Percentiles rank a stretch among this genome's conserved stretches.
These are phyloP conservation scores for Gymnoscopelus braueri DNA, from an alignment of 2,797 vertebrate genomes.

Conservation along the genomic window DNA sequence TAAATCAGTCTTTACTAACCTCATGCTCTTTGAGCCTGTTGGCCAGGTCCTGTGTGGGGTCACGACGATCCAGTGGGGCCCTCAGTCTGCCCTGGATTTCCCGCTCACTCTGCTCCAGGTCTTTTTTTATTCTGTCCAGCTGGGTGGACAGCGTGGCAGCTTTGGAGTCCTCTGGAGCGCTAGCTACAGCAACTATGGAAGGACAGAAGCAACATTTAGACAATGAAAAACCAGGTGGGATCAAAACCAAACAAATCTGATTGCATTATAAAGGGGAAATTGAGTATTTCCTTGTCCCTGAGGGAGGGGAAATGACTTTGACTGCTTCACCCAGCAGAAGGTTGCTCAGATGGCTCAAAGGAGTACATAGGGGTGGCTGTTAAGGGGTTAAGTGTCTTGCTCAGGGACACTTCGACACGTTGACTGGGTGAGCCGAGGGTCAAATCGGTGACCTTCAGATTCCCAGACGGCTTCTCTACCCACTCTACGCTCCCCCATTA, in stretches of 20 bases:
- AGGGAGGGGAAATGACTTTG: too few relatives aligned
- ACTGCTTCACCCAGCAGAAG: too few relatives aligned
- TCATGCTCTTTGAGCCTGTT: constrained; percentile 84
- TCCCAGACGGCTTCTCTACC: too few relatives aligned
- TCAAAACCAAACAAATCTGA: not conserved
- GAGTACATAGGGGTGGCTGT: too few relatives aligned
- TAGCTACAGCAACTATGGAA: constrained; percentile 55
- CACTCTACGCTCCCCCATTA: too few relatives aligned
- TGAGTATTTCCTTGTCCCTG: not conserved
- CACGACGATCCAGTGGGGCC: constrained; percentile 79
- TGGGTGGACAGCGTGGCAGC: constrained; percentile 75
- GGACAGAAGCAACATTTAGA: not conserved
- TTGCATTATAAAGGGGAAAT: not conserved
- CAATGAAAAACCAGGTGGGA: not conserved
- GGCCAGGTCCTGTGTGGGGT: constrained; percentile 83
- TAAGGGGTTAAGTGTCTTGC: too few relatives aligned
- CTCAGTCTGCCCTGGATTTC: constrained; percentile 81
- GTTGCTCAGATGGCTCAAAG: too few relatives aligned
- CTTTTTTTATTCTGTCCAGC: constrained; percentile 79
- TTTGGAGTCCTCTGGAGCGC: constrained; percentile 75
- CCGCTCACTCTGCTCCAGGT: constrained; percentile 80
- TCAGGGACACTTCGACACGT: too few relatives aligned
- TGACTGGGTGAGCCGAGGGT: too few relatives aligned
- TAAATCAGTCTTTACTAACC: constrained; percentile 68
- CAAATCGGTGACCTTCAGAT: too few relatives aligned